Evolutionary conservation across 2,113 vertebrate species (phyloP).

Genomic region (Morone chrysops): DNA sequence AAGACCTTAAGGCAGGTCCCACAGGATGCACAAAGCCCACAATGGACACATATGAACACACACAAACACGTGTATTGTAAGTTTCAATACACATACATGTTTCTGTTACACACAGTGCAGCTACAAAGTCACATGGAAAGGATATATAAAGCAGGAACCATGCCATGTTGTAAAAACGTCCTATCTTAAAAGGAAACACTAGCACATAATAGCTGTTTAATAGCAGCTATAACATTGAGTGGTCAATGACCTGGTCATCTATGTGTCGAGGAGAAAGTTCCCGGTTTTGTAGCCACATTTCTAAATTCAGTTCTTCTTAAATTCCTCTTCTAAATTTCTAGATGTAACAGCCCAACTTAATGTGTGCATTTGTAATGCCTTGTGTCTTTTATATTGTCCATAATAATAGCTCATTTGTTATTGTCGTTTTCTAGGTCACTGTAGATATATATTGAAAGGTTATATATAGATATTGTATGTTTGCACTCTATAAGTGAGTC

Average conservation of each 20-base stretch:
- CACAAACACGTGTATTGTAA: background rate
- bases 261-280: background rate
- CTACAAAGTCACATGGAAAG: background rate
- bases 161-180: slow-evolving; percentile 19
- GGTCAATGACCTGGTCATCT: too few relatives aligned
- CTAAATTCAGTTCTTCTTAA: background rate
- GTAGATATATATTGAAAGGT: slow-evolving; percentile 11
- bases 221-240: background rate
- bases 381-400: background rate
- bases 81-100: slow-evolving; percentile 10
- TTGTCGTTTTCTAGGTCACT: slow-evolving; percentile 4
- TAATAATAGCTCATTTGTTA: background rate
- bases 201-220: background rate
- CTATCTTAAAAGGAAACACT: slow-evolving; percentile 18
- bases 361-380: background rate
- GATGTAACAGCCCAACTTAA: background rate
- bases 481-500: slow-evolving; percentile 43
- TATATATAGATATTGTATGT: slow-evolving; percentile 38
- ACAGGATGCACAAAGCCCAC: slow-evolving; percentile 61
- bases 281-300: background rate
- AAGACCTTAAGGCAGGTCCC: slow-evolving; percentile 71
- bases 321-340: background rate
- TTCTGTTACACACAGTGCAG: background rate
- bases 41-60: slow-evolving; percentile 52
- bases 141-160: slow-evolving; percentile 1